Evolutionary conservation across 2,113 vertebrate species (phyloP).

Genomic region (Nyctereutes procyonoides): DNA sequence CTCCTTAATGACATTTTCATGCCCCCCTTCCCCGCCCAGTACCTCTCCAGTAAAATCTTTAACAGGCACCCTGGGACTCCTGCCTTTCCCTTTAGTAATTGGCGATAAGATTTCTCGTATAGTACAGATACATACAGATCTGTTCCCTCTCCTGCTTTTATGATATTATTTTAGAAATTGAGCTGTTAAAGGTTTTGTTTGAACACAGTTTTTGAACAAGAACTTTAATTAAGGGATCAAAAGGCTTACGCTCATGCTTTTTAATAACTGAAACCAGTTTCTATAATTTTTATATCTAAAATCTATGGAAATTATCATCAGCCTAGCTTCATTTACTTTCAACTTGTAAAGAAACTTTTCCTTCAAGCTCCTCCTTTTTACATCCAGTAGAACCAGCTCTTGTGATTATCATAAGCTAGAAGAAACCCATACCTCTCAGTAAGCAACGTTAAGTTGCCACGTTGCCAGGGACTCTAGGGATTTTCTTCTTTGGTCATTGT

Average conservation of each 20-base stretch:
- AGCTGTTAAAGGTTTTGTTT: slow-evolving; percentile 23
- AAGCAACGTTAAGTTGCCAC: not conserved
- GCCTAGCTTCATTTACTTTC: not conserved
- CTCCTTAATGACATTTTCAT: not conserved
- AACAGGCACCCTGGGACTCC: not conserved
- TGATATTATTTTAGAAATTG: slow-evolving; percentile 15
- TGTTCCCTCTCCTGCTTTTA: slow-evolving; percentile 5
- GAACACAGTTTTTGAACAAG: not conserved
- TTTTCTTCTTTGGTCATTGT: not conserved
- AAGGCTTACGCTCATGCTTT: slow-evolving; percentile 23
- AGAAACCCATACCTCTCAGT: not conserved
- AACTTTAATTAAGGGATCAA: slow-evolving; percentile 43
- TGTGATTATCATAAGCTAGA: not conserved
- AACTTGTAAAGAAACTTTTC: not conserved
- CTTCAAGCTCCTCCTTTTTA: not conserved
- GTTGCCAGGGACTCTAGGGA: not conserved
- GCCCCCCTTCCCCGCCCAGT: too few species aligned
- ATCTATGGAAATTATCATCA: not conserved
- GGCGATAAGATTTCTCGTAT: not conserved
- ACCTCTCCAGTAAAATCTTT: not conserved
- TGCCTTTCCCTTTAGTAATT: not conserved
- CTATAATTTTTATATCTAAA: slow-evolving; percentile 51
- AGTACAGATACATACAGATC: not conserved
- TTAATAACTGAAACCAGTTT: slow-evolving; percentile 15
- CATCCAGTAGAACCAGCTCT: not conserved